Percentiles rank a stretch among this genome's conserved stretches.
phyloP scores from a whole-genome alignment of 2,888 invertebrate genomes.

The Agrotis segetum region DNA sequence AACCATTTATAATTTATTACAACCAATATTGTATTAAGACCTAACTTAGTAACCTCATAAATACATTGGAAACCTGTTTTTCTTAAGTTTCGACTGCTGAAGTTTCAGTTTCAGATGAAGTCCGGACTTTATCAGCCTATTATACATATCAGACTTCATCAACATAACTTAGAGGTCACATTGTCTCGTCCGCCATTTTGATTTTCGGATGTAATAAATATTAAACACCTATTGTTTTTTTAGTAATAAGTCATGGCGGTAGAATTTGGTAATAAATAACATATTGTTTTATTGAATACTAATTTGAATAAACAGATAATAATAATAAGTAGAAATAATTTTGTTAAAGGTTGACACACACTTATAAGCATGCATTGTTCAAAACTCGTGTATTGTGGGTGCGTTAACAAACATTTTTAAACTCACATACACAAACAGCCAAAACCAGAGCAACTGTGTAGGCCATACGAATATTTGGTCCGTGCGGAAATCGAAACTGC shows the following conservation, averaged over 20 bases:
- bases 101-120: background rate
- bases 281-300: slow-evolving; percentile 17
- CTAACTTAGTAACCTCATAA: too few species aligned
- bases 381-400: too few species aligned
- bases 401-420: too few species aligned
- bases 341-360: background rate
- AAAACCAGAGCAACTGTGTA: too few species aligned
- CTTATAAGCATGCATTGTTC: background rate
- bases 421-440: too few species aligned
- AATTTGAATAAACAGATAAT: slow-evolving; percentile 16
- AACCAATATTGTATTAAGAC: too few species aligned
- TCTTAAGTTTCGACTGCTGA: too few species aligned
- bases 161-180: background rate
- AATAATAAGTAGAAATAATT: background rate
- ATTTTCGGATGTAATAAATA: slow-evolving; percentile 21
- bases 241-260: slow-evolving; percentile 18
- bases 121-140: background rate
- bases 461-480: too few species aligned
- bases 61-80: too few species aligned
- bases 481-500: too few species aligned
- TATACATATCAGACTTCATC: background rate
- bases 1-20: too few species aligned
- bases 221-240: slow-evolving; percentile 18
- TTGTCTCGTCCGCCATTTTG: slow-evolving; percentile 20
- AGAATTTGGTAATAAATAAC: slow-evolving; percentile 27